These are phyloP conservation scores for Hermetia illucens DNA, from an alignment of 1,140 invertebrate genomes.

Conservation along the genomic window DNA sequence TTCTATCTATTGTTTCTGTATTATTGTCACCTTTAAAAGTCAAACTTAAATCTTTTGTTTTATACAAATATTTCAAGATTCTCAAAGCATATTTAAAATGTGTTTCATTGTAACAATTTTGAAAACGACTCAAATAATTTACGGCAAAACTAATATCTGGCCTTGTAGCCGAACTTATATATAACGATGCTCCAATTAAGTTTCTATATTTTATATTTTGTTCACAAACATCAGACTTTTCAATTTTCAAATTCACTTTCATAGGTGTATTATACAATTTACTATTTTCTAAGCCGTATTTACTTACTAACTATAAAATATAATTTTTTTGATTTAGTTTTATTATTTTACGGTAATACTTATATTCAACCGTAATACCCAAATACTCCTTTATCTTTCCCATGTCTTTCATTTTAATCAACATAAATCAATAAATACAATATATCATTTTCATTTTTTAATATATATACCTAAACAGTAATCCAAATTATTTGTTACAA, in stretches of 20 bases:
- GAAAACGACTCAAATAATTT: constrained; percentile 16
- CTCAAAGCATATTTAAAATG: constrained; percentile 30
- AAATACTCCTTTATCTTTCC: constrained; percentile 18
- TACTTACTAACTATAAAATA: constrained; percentile 26
- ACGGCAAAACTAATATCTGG: constrained; percentile 20
- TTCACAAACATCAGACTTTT: constrained; percentile 7
- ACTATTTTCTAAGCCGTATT: constrained; percentile 22
- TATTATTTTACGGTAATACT: no score
- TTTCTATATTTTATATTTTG: constrained; percentile 13
- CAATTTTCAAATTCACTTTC: constrained; percentile 30
- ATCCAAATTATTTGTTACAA: constrained; percentile 7
- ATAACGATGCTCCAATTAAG: constrained; percentile 25
- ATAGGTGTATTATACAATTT: constrained; percentile 20
- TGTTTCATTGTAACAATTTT: constrained; percentile 24
- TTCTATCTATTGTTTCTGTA: constrained; percentile 21
- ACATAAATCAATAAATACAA: constrained; percentile 14
- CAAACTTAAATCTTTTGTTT: constrained; percentile 24
- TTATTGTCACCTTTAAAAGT: constrained; percentile 17
- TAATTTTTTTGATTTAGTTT: constrained; percentile 30
- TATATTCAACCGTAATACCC: no score
- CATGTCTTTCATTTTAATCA: constrained; percentile 18
- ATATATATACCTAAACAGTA: constrained; percentile 11
- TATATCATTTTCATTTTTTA: constrained; percentile 11
- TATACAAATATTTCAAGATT: no score
- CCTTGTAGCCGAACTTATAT: constrained; percentile 28